Base-by-base conservation (phyloP, 2,888 invertebrate species). In the Protophormia terraenovae region DNA sequence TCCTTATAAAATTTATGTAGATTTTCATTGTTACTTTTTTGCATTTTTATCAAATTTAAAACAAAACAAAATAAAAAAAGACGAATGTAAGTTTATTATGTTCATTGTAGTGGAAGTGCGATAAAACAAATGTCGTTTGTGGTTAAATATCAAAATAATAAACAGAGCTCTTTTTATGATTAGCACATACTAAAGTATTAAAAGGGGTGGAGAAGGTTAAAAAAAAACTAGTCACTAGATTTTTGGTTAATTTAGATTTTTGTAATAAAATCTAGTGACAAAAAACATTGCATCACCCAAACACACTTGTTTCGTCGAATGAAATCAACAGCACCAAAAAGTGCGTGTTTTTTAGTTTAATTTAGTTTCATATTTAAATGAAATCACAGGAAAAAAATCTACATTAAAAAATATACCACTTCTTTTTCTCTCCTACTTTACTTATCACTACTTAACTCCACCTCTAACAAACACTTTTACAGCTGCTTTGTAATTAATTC, bases 401-500 rank as follows among this genome's bases (percentile, higher is more conserved):
- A n/a, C n/a, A n/a, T n/a, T n/a, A n/a, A n/a, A n/a, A n/a, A n/a
- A n/a, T n/a, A n/a, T n/a, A n/a, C n/a, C n/a, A n/a, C n/a, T n/a
- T n/a, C n/a, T n/a, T n/a, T n/a, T n/a, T n/a, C n/a, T n/a, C n/a
- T n/a, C n/a, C n/a, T n/a, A n/a, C n/a, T n/a, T 1, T n/a, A n/a
- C n/a, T n/a, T 45, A 6, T 45, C 6, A n/a, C 14, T n/a, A 14
- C n/a, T 45, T 45, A 5, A n/a, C 45, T 27, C 58, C 69, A 67
- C 32, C 27, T 50, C 16, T 32, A 4, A 2, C 55, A n/a, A 24
- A 24, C 38, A 22, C 2, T 6, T n/a, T n/a, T n/a, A n/a, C n/a
- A n/a, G n/a, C n/a, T n/a, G n/a, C n/a, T n/a, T n/a, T n/a, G 73
- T 82, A 85, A 90, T 90, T 91, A 90, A 90, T 90, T 90, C 91